phyloP scores from a whole-genome alignment of 2,113 vertebrate genomes.

The Sciurus niger region DNA sequence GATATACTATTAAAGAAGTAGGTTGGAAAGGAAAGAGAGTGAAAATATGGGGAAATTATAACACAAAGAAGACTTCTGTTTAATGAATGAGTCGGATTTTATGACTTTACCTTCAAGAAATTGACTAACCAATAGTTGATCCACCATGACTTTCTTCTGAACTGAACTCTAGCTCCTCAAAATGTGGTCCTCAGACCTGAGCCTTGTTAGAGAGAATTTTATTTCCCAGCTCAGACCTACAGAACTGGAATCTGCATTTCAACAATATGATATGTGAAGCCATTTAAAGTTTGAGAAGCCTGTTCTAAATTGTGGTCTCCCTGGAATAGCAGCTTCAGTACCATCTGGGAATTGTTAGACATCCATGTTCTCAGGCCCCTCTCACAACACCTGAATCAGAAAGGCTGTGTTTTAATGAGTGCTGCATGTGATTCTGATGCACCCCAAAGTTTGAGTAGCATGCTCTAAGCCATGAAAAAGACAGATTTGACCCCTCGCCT shows the following conservation, averaged over 20 bases:
- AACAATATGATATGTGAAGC: neutral
- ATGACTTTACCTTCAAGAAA: neutral
- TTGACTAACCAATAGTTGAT: neutral
- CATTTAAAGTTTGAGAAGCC: neutral
- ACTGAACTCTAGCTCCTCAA: neutral
- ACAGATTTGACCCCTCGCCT: neutral
- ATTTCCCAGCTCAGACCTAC: neutral
- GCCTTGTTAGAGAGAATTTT: conserved; percentile 30
- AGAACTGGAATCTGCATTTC: neutral
- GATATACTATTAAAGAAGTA: neutral
- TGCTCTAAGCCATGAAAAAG: neutral
- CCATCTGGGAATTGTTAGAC: neutral
- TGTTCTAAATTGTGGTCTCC: neutral
- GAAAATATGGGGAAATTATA: neutral
- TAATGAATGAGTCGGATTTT: conserved; percentile 14
- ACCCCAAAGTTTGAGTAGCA: neutral
- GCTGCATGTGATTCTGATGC: neutral
- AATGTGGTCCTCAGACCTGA: neutral
- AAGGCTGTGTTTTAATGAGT: neutral
- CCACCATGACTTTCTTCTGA: neutral
- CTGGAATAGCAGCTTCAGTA: neutral
- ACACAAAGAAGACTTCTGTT: neutral
- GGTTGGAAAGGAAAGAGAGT: neutral
- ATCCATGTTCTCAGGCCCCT: neutral
- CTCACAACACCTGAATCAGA: conserved; percentile 17